Conservation (phyloP, 2,797 vertebrate genomes). For the Nyctibius grandis region DNA sequence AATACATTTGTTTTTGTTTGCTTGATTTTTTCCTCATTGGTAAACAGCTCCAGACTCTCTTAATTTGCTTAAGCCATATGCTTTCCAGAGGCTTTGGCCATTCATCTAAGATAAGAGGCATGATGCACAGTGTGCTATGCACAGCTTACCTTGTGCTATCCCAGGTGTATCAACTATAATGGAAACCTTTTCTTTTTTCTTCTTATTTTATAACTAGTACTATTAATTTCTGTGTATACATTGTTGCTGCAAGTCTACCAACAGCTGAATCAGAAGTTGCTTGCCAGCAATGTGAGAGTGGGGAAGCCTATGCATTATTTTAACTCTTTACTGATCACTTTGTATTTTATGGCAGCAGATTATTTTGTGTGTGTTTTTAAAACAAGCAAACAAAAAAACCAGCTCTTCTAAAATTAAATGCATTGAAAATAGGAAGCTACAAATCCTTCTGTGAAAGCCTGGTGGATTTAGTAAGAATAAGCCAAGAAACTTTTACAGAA, state of each 20-base stretch:
- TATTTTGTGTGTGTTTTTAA: background rate
- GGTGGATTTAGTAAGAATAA: background rate
- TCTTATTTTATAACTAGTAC: background rate
- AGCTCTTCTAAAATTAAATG: background rate
- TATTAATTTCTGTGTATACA: background rate
- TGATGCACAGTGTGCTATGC: background rate
- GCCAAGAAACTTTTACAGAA: background rate
- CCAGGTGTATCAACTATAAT: background rate
- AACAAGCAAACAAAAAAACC: background rate
- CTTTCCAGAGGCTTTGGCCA: constrained; percentile 5
- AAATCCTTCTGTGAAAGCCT: background rate
- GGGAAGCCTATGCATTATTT: background rate
- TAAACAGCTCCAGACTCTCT: constrained; percentile 4
- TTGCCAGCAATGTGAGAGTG: background rate
- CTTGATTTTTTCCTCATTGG: constrained; percentile 25
- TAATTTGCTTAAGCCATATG: constrained; percentile 47
- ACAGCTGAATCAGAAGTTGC: background rate
- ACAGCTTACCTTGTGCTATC: background rate
- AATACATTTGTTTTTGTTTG: constrained; percentile 34
- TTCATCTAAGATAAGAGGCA: background rate
- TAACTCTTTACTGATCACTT: background rate
- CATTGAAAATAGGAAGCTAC: background rate
- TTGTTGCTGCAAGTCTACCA: background rate
- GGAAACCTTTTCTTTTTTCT: background rate
- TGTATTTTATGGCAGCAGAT: background rate